Evolutionary conservation across 30 jellyfish, hydroid and myxozoan genomes (phyloP), one percentile per base, ranked within the genome.

Genomic region (Phacellophora camtschatica): DNA sequence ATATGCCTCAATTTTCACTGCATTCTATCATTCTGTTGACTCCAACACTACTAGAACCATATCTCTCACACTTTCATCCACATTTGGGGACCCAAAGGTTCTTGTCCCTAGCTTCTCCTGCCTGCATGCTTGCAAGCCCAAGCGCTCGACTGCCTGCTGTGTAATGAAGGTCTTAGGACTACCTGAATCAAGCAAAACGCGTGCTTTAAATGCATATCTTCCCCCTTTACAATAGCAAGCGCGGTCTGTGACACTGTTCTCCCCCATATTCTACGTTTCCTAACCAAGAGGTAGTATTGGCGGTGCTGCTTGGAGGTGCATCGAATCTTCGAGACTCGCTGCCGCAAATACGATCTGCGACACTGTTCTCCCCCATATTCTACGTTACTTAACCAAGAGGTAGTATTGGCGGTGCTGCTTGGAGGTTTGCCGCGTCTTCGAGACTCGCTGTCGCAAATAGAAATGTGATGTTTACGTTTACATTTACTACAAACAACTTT

Each of bases 201-300:
- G 35, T 18, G 24, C 62, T 0, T 23, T 35, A 32, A 24, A 23
- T 1, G 2, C 73, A 25, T n/a, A n/a, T 24, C 53, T 15, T 5
- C 1, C 16, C 53, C 49, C 12, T 19, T 24, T 42, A 49, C 49
- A 19, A 53, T 45, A 3, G 85, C 85, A 20, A 42, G 85, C 3
- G 85, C 72, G 12, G 85, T 42, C 53, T 71, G 73, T 49, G 48
- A 35, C 15, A 49, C 45, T 23, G 51, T 77, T 36, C 77, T 71
- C 62, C 72, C 73, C 57, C 0, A 5, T 2, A 63, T 27, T 16
- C 77, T 63, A 24, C 70, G 8, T 24, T 27, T 9, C 77, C 22
- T n/a, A 32, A 27, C 9, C 20, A 10, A 25, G 51, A 20, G 55
- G 77, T 12, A 16, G 77, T 27, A 31, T n/a, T 20, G 11, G 25